These are phyloP conservation scores for Enteromius fasciolatus DNA, from an alignment of 2,797 vertebrate species.

Conservation along the genomic window DNA sequence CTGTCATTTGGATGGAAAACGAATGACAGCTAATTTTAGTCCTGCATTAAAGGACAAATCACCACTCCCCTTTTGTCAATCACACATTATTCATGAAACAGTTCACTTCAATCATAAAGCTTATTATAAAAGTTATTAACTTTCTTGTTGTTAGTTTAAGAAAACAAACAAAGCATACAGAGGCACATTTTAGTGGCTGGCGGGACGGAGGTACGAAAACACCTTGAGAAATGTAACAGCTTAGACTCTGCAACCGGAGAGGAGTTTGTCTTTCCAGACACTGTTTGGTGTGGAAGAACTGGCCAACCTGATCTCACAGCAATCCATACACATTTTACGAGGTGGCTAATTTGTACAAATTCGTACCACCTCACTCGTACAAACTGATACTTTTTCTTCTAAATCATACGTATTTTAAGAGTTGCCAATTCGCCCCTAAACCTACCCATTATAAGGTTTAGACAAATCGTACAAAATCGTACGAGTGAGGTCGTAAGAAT, in stretches of 20 bases:
- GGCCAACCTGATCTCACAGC: no score
- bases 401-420: no score
- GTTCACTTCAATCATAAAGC: conserved; percentile 27
- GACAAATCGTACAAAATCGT: no score
- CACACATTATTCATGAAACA: conserved; percentile 45
- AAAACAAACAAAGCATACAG: conserved; percentile 36
- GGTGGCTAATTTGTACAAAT: no score
- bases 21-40: conserved; percentile 61
- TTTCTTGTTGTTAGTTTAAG: conserved; percentile 28
- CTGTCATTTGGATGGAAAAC: conserved; percentile 57
- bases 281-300: background rate
- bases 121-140: conserved; percentile 20
- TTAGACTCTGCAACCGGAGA: conserved; percentile 14
- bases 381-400: no score
- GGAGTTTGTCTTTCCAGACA: background rate
- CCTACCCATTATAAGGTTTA: no score
- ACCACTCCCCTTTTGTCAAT: conserved; percentile 21
- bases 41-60: conserved; percentile 50
- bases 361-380: no score
- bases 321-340: no score
- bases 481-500: no score
- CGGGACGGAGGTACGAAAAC: background rate
- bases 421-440: no score
- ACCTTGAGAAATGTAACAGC: conserved; percentile 25
- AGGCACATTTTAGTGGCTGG: background rate